Percentiles rank a stretch among this genome's conserved stretches.
phyloP scores from a whole-genome alignment of 2,797 vertebrate species.

The Sebastes wilsoni region DNA sequence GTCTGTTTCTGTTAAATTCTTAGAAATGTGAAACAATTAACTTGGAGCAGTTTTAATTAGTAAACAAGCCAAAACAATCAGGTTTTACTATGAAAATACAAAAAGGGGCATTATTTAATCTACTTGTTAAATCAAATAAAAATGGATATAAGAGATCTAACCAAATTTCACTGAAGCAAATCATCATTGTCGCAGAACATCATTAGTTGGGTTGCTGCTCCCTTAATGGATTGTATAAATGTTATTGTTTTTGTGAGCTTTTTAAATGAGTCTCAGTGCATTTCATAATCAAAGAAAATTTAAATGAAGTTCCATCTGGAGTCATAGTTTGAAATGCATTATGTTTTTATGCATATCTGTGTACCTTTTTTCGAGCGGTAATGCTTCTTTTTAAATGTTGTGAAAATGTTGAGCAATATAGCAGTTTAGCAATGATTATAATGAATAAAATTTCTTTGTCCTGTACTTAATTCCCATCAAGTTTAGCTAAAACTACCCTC shows the following conservation, averaged over 20 bases:
- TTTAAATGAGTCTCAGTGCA: not conserved
- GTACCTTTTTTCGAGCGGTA: not conserved
- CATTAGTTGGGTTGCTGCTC: not conserved
- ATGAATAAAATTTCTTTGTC: not conserved
- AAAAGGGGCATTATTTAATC: not conserved
- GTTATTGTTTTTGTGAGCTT: constrained; percentile 6
- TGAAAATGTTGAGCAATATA: not conserved
- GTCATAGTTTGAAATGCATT: constrained; percentile 9
- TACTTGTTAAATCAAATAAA: not conserved
- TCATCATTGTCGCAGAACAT: not conserved
- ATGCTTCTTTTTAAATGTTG: constrained; percentile 9
- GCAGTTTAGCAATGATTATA: not conserved
- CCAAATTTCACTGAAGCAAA: not conserved
- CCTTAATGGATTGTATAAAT: constrained; percentile 14
- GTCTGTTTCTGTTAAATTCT: not conserved
- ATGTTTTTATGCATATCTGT: not conserved
- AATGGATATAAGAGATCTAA: not conserved
- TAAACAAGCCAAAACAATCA: not conserved
- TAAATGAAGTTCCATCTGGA: constrained; percentile 3
- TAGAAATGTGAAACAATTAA: not conserved
- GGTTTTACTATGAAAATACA: not conserved
- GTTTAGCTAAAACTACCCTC: not conserved
- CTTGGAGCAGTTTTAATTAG: not conserved
- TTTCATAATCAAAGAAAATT: constrained; percentile 15
- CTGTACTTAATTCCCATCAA: not conserved